Evolutionary conservation across 2,113 vertebrate species (phyloP), one percentile per base, ranked within the genome.

Genomic region (Gadus macrocephalus): DNA sequence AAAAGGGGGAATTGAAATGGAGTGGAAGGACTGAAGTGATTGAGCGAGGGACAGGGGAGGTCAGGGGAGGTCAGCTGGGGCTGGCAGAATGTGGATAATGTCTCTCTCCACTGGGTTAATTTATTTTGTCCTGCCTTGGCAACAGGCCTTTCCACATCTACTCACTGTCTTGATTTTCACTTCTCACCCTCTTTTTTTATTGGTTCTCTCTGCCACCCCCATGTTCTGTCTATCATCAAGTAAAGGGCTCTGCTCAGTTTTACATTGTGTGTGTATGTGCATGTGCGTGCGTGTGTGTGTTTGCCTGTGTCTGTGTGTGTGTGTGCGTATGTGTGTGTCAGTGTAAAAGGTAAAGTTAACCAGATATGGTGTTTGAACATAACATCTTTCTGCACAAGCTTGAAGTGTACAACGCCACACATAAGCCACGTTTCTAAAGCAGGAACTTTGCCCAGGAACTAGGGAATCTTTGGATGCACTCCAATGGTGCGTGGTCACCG

Each of bases 71-170:
- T 66, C 61, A 17, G 16, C 12, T 71, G 68, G 12, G 42, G 42
- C 42, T 74, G 76, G 69, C 58, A 15, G 71, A 64, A 74, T 73
- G 71, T 58, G 19, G 78, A 76, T 75, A 85, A 84, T 82, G 73
- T 86, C 66, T 76, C 16, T 61, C 31, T 55, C 27, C n/a, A 64
- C 75, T 0, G 12, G 27, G 65, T 63, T 22, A 66, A 49, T 59
- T 71, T 49, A 49, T 49, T 12, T 49, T 49, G 42, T 49, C 42
- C 42, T 49, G 11, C 8, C 11, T 49, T 49, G 42, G 9, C 12
- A 9, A 9, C 42, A 49, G 42, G 12, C 42, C 42, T 49, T 14
- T 49, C 42, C 42, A 49, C 42, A 71, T 77, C 72, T 38, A 70
- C 68, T 64, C 71, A 0, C 66, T 65, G 16, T 64, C 42, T 53